These are phyloP conservation scores for Hirudinaria manillensis DNA, from an alignment of 2,888 invertebrate species.

Conservation along the genomic window DNA sequence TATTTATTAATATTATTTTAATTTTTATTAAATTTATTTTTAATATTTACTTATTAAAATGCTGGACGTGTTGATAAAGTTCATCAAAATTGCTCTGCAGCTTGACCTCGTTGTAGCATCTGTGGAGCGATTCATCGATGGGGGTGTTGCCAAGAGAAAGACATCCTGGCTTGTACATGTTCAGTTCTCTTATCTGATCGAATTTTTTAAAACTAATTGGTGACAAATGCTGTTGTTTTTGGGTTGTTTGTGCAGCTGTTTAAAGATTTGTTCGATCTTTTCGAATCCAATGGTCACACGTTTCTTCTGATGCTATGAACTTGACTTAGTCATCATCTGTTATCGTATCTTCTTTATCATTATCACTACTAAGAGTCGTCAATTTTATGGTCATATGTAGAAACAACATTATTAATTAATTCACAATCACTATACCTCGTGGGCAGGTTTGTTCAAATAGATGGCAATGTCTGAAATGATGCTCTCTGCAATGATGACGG, in stretches of 20 bases:
- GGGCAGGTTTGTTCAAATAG: slow-evolving; percentile 26
- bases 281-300: too few species aligned
- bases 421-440: neutral
- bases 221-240: too few species aligned
- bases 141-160: slow-evolving; percentile 65
- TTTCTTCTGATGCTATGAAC: too few species aligned
- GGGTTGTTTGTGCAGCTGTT: too few species aligned
- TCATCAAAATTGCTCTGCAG: slow-evolving; percentile 63
- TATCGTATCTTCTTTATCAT: too few species aligned
- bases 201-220: neutral
- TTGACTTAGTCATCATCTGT: too few species aligned
- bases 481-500: slow-evolving; percentile 43
- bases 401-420: too few species aligned
- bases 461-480: slow-evolving; percentile 57
- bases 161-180: slow-evolving; percentile 73
- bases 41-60: slow-evolving; percentile 64
- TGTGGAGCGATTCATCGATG: neutral
- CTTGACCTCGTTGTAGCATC: slow-evolving; percentile 76
- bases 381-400: too few species aligned
- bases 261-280: too few species aligned
- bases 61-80: slow-evolving; percentile 61
- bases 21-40: too few species aligned
- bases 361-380: too few species aligned
- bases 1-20: too few species aligned
- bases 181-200: slow-evolving; percentile 60